These are phyloP conservation scores for Caenorhabditis panamensis DNA, from an alignment of 2,888 invertebrate species.

Conservation along the genomic window DNA sequence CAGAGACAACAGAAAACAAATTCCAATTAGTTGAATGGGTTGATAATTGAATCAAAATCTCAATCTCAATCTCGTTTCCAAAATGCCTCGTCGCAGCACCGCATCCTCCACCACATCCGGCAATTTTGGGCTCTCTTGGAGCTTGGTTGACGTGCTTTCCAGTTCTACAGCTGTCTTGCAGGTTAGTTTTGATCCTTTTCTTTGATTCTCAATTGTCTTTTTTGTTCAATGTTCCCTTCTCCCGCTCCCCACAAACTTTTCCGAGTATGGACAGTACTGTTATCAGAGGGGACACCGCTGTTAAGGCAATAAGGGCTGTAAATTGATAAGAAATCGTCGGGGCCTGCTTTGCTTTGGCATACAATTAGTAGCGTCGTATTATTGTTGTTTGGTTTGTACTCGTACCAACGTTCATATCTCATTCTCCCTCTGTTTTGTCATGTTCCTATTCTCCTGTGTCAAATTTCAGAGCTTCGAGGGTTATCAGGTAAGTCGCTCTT, in stretches of 20 bases:
- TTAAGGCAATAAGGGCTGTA: conserved; percentile 50
- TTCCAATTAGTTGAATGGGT: conserved; percentile 47
- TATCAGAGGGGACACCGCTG: conserved; percentile 31
- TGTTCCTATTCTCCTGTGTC: conserved; percentile 37
- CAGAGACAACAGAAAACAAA: conserved; percentile 6
- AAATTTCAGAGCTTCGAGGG: conserved; percentile 7
- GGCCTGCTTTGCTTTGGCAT: conserved; percentile 9
- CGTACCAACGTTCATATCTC: background rate
- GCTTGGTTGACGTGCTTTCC: conserved; percentile 49
- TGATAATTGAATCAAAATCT: conserved; percentile 28
- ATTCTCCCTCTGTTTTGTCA: background rate
- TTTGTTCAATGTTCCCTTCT: too few species aligned
- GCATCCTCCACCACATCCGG: conserved; percentile 14
- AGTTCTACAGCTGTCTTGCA: conserved; percentile 52
- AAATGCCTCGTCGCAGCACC: conserved; percentile 36
- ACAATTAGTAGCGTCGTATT: conserved; percentile 31
- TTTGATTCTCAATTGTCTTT: too few species aligned
- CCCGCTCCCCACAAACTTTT: background rate
- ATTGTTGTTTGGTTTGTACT: conserved; percentile 38
- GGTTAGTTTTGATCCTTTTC: conserved; percentile 29
- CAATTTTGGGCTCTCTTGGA: conserved; percentile 41
- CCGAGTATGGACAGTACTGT: conserved; percentile 32
- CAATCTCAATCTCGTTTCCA: too few species aligned
- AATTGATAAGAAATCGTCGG: conserved; percentile 36
- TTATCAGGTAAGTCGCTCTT: conserved; percentile 7